Base-by-base conservation (phyloP, 2,888 invertebrate genomes). In the Scaptomyza cyrtandrae region DNA sequence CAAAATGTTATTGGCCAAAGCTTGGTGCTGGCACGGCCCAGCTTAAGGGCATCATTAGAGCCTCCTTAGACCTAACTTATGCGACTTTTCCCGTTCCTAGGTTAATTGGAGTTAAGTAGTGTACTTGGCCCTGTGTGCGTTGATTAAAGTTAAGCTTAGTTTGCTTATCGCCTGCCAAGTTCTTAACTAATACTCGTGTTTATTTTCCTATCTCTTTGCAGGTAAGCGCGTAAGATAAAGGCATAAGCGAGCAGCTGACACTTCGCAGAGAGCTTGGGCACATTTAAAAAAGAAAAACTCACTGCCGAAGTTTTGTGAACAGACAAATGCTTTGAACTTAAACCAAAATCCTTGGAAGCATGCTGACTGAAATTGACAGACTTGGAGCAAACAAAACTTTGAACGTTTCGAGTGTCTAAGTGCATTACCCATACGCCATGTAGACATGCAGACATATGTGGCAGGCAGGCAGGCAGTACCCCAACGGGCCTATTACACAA, bases 351-450 rank as follows among this genome's bases (percentile, higher is more conserved):
- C 63, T 52, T 19, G 29, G 48, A 64, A 49, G 49, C 55, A 49
- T 33, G 50, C 58, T 45, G 48, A 43, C 76, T 75, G 71, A 65
- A 76, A 71, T 76, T 78, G 83, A 78, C 80, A 80, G 73, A 67
- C 71, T 64, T 49, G 60, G 62, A 69, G 58, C 57, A n/a, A n/a
- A 55, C 58, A 78, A 78, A 80, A 80, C 65, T 80, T 82, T 78
- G 63, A 63, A 67, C 61, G 44, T 59, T 65, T 65, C 29, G 55
- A 76, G 67, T 67, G 78, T 75, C 76, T 78, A 54, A 61, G 53
- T 70, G 78, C 78, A 80, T 80, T 82, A 80, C 76, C 63, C 71
- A 82, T 82, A 78, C 84, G 81, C 62, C 79, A 62, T 50, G 78
- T 75, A 53, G 62, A 43, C 50, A 46, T 6, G 24, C 19, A 19